Conservation (phyloP, 2,888 invertebrate species). For the Leptopilina drosophilae region DNA sequence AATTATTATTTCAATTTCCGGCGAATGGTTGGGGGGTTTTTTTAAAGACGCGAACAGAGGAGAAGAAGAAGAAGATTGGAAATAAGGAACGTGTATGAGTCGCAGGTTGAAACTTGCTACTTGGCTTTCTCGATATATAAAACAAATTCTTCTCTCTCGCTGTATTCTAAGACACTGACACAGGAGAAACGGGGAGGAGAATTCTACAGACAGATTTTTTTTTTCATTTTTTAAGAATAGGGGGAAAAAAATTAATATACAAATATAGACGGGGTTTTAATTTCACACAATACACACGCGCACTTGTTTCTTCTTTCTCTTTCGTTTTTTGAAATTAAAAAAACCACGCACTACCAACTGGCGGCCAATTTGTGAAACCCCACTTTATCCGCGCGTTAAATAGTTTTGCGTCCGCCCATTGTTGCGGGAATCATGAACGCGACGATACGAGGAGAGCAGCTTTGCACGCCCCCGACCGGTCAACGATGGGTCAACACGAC, state of each 20-base stretch:
- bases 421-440: slow-evolving; percentile 15
- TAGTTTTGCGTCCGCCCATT: slow-evolving; percentile 39
- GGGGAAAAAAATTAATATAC: no score
- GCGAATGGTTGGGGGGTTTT: no score
- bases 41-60: background rate
- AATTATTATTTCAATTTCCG: background rate
- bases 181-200: no score
- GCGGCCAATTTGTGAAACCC: slow-evolving; percentile 23
- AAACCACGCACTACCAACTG: background rate
- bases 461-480: slow-evolving; percentile 37
- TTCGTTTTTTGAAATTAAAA: slow-evolving; percentile 16
- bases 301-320: background rate
- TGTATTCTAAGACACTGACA: background rate
- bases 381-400: slow-evolving; percentile 21
- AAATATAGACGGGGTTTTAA: no score
- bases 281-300: no score
- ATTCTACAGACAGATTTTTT: no score
- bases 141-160: background rate
- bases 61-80: background rate
- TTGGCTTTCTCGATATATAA: slow-evolving; percentile 15
- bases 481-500: slow-evolving; percentile 35
- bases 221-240: no score
- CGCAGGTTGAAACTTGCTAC: slow-evolving; percentile 35
- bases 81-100: background rate
- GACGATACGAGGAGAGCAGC: no score